Percentiles rank a stretch among this genome's conserved stretches.
phyloP scores from a whole-genome alignment of 2,113 vertebrate genomes.

The Zosterops hypoxanthus region DNA sequence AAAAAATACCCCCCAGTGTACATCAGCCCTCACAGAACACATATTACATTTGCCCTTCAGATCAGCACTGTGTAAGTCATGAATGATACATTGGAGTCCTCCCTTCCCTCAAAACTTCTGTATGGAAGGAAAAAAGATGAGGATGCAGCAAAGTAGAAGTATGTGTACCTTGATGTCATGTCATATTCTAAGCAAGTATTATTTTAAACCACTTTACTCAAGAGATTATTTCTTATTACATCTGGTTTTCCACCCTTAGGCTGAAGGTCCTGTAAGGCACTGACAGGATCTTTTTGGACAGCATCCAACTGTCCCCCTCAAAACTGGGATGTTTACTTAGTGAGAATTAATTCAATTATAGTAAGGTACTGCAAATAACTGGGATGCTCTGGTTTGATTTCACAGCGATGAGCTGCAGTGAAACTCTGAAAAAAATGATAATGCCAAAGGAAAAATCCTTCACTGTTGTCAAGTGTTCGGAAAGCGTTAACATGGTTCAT shows the following conservation, averaged over 20 bases:
- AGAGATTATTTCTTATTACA: neutral
- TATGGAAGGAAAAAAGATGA: neutral
- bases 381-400: neutral
- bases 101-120: neutral
- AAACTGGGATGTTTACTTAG: neutral
- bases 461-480: slow-evolving; percentile 66
- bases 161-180: neutral
- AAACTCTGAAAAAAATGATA: slow-evolving; percentile 63
- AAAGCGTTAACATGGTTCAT: slow-evolving; percentile 73
- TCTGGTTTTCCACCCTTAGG: neutral
- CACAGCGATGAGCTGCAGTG: slow-evolving; percentile 40
- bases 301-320: neutral
- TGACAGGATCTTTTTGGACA: neutral
- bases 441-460: slow-evolving; percentile 66
- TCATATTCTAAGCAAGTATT: neutral
- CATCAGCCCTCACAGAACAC: neutral
- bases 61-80: neutral
- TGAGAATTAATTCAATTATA: neutral
- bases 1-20: neutral
- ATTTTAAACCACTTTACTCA: neutral
- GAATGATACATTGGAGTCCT: neutral
- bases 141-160: neutral
- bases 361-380: neutral
- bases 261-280: neutral
- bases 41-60: neutral